Evolutionary conservation across 2,888 invertebrate genomes (phyloP).

Genomic region (Trissolcus japonicus): DNA sequence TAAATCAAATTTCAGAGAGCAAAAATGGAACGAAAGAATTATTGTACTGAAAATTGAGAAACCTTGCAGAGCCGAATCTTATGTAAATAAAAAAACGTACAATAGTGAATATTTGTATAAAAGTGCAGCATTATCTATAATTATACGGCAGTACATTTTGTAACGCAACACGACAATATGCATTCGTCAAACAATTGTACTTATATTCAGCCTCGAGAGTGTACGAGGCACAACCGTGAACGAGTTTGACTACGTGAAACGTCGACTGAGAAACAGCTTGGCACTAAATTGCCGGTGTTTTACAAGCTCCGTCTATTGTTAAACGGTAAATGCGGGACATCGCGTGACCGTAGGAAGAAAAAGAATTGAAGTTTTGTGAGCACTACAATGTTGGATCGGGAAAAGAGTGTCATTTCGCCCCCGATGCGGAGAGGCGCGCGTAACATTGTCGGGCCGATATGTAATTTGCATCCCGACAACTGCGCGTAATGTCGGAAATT

Average conservation of each 20-base stretch:
- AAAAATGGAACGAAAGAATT: no score
- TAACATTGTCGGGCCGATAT: conserved; percentile 53
- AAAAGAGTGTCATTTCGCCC: conserved; percentile 56
- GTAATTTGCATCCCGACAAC: conserved; percentile 52
- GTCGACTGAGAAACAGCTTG: conserved; percentile 51
- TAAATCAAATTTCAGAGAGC: no score
- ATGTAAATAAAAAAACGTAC: no score
- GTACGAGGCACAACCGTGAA: conserved; percentile 45
- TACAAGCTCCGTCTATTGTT: conserved; percentile 57
- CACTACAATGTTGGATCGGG: conserved; percentile 47
- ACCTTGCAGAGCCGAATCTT: neutral
- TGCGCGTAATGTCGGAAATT: conserved; percentile 53
- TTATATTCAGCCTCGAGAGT: conserved; percentile 25
- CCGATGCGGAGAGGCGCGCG: conserved; percentile 42
- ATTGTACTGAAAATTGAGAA: no score
- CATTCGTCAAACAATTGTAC: conserved; percentile 45
- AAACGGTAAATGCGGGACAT: conserved; percentile 52
- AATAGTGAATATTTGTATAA: conserved; percentile 5
- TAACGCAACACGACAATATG: conserved; percentile 27
- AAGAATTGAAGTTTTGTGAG: conserved; percentile 43
- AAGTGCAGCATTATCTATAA: conserved; percentile 21
- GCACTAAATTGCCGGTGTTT: conserved; percentile 55
- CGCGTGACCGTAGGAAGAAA: conserved; percentile 54
- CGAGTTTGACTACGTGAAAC: conserved; percentile 52
- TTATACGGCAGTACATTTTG: conserved; percentile 23